Evolutionary conservation across 2,888 invertebrate species (phyloP), one percentile per base, ranked within the genome.

Genomic region (Gibbula magus): DNA sequence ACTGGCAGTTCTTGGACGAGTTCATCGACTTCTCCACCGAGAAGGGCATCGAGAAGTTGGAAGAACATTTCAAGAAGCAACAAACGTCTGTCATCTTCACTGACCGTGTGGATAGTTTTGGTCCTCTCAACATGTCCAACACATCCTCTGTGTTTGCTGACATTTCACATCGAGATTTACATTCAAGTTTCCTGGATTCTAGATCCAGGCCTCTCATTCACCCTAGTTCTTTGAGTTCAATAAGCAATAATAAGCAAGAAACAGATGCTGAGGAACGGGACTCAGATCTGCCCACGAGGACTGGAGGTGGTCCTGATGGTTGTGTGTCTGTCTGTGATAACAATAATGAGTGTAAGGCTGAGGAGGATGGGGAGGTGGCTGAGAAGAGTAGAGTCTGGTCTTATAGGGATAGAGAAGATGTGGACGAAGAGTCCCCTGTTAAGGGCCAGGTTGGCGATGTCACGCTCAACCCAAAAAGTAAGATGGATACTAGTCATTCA

Each of bases 1-100:
- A 97, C 93, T 99, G 98, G 98, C 95, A 96, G 7, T 98, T 98
- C 91, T 93, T 98, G 18, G 96, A 96, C 86, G 95, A 95, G 0
- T 97, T 96, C 92, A 94, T 96, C 0, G 96, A 99, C 92, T 94
- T 99, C 7, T 93, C 96, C 0, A 95, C 96, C 0, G 91, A 93
- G 0, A 95, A 96, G 79, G 98, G 98, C 0, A 94, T 98, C 10
- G 89, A 93, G 0, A 93, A 95, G 61, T 92, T 99, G 13, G 98
- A 99, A 91, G 94, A 94, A 67, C 96, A 96, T 93, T 93, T 98
- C 32, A 94, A 94, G 87, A 88, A 88, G 80, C 87, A 87, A 70
- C 77, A 67, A 16, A 56, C 77, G 10, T 5, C 67, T n/a, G 56
- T 73, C 22, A 78, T 77, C 74, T 52, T 74, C 13, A 45, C 53